Evolutionary conservation across 2,797 vertebrate genomes (phyloP).

Genomic region (Macropodus opercularis): DNA sequence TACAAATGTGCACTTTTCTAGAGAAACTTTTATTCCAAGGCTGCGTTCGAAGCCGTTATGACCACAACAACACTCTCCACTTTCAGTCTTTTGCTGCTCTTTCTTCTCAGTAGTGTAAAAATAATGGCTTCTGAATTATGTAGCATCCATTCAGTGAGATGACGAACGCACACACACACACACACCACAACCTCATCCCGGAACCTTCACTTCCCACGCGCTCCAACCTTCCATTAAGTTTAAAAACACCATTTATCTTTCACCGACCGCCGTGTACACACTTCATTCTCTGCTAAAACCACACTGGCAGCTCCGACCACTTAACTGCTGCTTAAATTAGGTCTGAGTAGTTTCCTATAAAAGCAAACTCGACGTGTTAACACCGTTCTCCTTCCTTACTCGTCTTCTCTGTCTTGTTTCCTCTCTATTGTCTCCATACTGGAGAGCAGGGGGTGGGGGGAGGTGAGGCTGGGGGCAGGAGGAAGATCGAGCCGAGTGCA

Average conservation of each 20-base stretch:
- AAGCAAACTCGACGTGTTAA: slow-evolving; percentile 42
- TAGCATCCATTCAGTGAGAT: slow-evolving; percentile 55
- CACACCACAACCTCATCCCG: slow-evolving; percentile 19
- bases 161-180: slow-evolving; percentile 18
- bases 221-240: slow-evolving; percentile 62
- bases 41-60: slow-evolving; percentile 21
- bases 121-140: slow-evolving; percentile 77
- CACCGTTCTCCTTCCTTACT: slow-evolving; percentile 45
- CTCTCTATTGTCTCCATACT: slow-evolving; percentile 29
- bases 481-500: slow-evolving; percentile 46
- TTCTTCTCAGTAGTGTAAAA: slow-evolving; percentile 45
- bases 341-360: slow-evolving; percentile 32
- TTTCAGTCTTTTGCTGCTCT: slow-evolving; percentile 19
- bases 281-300: slow-evolving; percentile 40
- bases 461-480: slow-evolving; percentile 42
- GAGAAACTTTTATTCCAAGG: slow-evolving; percentile 9
- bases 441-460: slow-evolving; percentile 25
- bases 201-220: slow-evolving; percentile 39
- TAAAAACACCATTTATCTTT: slow-evolving; percentile 61
- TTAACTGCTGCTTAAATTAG: slow-evolving; percentile 52
- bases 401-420: slow-evolving; percentile 52
- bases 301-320: slow-evolving; percentile 46
- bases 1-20: neutral
- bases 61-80: slow-evolving; percentile 24
- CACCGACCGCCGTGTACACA: slow-evolving; percentile 20